Base-by-base conservation (phyloP, 2,888 invertebrate genomes). In the Eupithecia exiguata region DNA sequence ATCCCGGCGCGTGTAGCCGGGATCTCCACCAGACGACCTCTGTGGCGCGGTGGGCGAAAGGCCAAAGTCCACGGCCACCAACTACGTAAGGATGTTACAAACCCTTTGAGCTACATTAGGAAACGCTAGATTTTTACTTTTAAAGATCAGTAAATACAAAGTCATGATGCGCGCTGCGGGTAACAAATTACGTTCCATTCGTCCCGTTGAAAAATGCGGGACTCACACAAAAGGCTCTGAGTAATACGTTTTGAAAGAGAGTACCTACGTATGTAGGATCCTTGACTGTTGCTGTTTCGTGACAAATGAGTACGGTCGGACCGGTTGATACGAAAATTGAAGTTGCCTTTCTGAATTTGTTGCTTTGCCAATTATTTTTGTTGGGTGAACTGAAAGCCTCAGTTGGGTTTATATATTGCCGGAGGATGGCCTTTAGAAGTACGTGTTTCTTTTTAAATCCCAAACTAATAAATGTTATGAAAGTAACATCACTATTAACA, bases 131-230 rank as follows among this genome's bases (percentile, higher is more conserved):
- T 65, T 66, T 65, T 21, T 6, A 66, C 66, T 25, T 40, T 25
- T 21, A 43, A 66, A 66, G 14, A 75, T 73, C 70, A 72, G 74
- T 75, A 77, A 77, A 78, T 75, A 74, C 74, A 74, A 70, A 63
- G 77, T 68, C 76, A 74, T 76, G 72, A 78, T 77, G 80, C 84
- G 81, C 79, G 79, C 79, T 79, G 74, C 77, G 83, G 84, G 83
- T 85, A 84, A 91, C 87, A 92, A 92, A 92, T 91, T 87, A 86
- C 86, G 85, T 85, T 85, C 87, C 87, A 87, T 90, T 88, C 87
- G 85, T 81, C 82, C 80, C 61, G 80, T 85, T 89, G 90, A 89
- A 91, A 92, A 91, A 91, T 90, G 87, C 81, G 84, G 80, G 84
- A 81, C 85, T 82, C 83, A 82, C 84, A 86, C 86, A 87, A 89